phyloP scores from a whole-genome alignment of 2,888 invertebrate species.

The Biston betularia region DNA sequence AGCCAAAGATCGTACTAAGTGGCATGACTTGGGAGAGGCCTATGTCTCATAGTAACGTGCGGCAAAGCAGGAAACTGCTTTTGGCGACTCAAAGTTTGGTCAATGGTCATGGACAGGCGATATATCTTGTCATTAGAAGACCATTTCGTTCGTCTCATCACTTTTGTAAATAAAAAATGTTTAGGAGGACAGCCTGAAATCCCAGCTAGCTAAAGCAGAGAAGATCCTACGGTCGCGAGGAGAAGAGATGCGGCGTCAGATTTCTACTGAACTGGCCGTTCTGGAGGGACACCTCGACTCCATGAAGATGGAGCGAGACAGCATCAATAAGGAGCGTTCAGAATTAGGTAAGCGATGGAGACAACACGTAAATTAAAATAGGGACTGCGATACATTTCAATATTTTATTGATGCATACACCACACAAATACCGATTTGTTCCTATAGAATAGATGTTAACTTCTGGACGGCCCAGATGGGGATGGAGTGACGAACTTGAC shows the following conservation, averaged over 20 bases:
- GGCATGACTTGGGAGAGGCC: too few relatives aligned
- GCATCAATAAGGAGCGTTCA: slow-evolving; percentile 61
- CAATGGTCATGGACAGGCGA: too few relatives aligned
- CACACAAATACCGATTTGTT: too few relatives aligned
- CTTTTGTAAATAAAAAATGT: slow-evolving; percentile 34
- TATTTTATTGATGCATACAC: not conserved
- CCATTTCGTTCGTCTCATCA: too few relatives aligned
- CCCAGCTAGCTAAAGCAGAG: slow-evolving; percentile 68
- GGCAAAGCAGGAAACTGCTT: too few relatives aligned
- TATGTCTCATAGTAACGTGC: too few relatives aligned
- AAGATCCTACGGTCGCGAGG: slow-evolving; percentile 61
- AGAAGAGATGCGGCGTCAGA: slow-evolving; percentile 72
- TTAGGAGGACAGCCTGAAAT: slow-evolving; percentile 71
- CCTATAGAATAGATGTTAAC: too few relatives aligned
- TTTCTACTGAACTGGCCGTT: slow-evolving; percentile 65
- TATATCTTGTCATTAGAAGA: too few relatives aligned
- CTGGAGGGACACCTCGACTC: slow-evolving; percentile 63
- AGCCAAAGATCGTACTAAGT: too few relatives aligned
- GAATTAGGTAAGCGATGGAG: slow-evolving; percentile 61
- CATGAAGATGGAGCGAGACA: slow-evolving; percentile 69
- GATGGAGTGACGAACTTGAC: too few relatives aligned
- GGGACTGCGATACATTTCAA: not conserved
- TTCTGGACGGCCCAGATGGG: too few relatives aligned
- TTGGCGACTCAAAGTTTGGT: too few relatives aligned
- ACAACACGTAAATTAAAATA: slow-evolving; percentile 37